Evolutionary conservation across 2,113 vertebrate species (phyloP).

Genomic region (Cinclus mexicanus): DNA sequence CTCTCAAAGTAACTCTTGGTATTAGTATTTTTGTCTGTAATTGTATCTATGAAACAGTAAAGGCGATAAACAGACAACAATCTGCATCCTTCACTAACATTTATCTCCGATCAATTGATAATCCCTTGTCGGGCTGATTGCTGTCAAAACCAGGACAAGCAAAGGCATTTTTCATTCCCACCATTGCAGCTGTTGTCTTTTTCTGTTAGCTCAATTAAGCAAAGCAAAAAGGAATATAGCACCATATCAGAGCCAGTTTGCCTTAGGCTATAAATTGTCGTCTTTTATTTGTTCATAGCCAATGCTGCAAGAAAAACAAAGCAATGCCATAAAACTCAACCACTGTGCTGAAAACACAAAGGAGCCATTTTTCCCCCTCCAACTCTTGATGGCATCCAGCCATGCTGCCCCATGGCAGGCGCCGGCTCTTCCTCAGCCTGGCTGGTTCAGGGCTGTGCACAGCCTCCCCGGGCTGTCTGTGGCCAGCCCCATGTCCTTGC

Average conservation of each 20-base stretch:
- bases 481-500: accelerated
- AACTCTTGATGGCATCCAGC: neutral
- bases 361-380: slow-evolving; percentile 2
- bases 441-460: neutral
- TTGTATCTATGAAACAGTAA: neutral
- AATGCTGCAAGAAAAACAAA: slow-evolving; percentile 35
- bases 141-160: slow-evolving; percentile 40
- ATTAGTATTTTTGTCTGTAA: neutral
- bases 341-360: slow-evolving; percentile 53
- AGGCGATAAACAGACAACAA: neutral
- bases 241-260: slow-evolving; percentile 21
- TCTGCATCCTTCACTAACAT: neutral
- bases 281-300: slow-evolving; percentile 34
- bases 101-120: slow-evolving; percentile 30
- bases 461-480: accelerated
- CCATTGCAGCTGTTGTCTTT: slow-evolving; percentile 54
- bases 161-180: slow-evolving; percentile 51
- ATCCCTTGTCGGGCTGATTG: slow-evolving; percentile 37
- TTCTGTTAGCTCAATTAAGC: slow-evolving; percentile 62
- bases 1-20: neutral
- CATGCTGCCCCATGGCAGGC: neutral
- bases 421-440: neutral
- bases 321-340: neutral
- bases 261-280: slow-evolving; percentile 34
- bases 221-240: slow-evolving; percentile 36